Conservation (phyloP, 2,113 vertebrate species). For the Erythrolamprus reginae region DNA sequence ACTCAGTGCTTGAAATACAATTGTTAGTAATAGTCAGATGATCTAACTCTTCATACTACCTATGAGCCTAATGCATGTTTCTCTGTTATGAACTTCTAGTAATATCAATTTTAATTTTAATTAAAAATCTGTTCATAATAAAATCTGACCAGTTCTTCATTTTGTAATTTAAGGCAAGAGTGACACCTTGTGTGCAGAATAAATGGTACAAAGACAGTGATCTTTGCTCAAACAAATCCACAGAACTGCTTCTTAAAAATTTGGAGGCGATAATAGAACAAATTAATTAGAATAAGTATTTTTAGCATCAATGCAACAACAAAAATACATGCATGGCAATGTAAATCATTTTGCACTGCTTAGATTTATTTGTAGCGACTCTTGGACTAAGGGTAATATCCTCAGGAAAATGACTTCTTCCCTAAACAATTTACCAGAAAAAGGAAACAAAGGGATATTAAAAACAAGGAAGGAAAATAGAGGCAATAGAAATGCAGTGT, state of each 20-base stretch:
- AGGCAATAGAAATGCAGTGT: background rate
- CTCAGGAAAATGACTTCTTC: background rate
- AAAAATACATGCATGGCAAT: background rate
- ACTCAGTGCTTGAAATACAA: background rate
- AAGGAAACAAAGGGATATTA: background rate
- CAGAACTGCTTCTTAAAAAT: background rate
- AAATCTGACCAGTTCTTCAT: background rate
- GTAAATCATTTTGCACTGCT: background rate
- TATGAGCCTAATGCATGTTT: background rate
- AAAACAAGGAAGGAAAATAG: background rate
- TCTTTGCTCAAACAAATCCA: background rate
- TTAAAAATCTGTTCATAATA: background rate
- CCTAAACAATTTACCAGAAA: background rate
- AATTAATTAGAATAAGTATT: background rate
- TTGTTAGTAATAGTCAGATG: background rate
- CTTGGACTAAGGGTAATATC: background rate
- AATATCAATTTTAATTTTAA: background rate
- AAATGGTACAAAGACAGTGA: background rate
- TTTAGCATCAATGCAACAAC: background rate
- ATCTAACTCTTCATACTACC: no score
- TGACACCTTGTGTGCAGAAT: slow-evolving; percentile 46
- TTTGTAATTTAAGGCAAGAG: slow-evolving; percentile 29
- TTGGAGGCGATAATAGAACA: background rate
- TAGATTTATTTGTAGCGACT: background rate
- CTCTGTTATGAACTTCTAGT: background rate